These are phyloP conservation scores for Cephalopachus bancanus DNA, from an alignment of 2,797 vertebrate genomes.

Conservation along the genomic window DNA sequence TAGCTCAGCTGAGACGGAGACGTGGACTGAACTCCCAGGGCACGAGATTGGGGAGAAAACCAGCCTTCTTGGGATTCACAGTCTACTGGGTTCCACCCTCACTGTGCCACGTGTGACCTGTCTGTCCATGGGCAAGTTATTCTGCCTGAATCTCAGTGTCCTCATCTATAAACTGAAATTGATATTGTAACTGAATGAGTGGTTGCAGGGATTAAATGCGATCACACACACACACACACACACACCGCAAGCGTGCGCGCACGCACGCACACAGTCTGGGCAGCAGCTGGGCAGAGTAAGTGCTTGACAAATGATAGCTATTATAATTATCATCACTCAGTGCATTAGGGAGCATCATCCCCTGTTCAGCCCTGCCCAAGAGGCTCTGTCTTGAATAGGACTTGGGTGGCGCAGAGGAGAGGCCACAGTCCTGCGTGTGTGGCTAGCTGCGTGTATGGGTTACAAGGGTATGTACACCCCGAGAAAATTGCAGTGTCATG, in stretches of 20 bases:
- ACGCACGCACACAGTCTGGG: neutral
- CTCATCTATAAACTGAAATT: conserved; percentile 57
- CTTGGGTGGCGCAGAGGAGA: conserved; percentile 24
- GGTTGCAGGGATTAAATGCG: conserved; percentile 48
- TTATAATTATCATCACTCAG: neutral
- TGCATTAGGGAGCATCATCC: neutral
- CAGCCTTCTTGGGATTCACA: neutral
- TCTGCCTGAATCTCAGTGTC: neutral
- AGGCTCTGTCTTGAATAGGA: neutral
- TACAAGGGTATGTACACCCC: neutral
- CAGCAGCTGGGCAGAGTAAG: conserved; percentile 8
- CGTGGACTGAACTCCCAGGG: neutral
- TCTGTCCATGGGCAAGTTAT: neutral
- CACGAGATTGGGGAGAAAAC: neutral
- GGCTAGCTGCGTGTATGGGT: neutral
- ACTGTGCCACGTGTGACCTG: neutral
- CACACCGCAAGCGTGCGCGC: no score
- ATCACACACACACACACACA: neutral
- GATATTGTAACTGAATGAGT: conserved; percentile 7
- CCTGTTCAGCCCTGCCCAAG: neutral
- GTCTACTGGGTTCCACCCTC: neutral
- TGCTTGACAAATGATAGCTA: neutral
- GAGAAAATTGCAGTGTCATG: conserved; percentile 18
- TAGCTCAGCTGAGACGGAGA: neutral
- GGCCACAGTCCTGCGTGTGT: neutral